phyloP scores from a whole-genome alignment of 2,888 invertebrate species.

The Allacma fusca region DNA sequence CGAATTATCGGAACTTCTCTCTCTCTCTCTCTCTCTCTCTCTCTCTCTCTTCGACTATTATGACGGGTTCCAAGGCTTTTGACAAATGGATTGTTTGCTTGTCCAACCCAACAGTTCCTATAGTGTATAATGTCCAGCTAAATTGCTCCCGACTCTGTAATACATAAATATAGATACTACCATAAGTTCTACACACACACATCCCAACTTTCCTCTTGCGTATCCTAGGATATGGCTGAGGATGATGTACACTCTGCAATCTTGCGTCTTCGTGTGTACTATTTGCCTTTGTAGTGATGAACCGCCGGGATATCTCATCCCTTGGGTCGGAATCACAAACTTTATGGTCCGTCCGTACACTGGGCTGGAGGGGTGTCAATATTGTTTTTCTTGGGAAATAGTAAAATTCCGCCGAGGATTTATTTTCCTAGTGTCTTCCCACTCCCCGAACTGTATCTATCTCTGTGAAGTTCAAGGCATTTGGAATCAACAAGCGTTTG shows the following conservation, averaged over 20 bases:
- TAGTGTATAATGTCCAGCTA: neutral
- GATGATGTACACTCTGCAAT: no score
- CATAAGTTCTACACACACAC: no score
- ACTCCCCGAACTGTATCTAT: no score
- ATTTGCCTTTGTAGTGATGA: no score
- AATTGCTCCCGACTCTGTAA: neutral
- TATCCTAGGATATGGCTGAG: no score
- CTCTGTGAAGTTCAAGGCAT: neutral
- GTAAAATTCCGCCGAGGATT: neutral
- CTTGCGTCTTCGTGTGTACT: no score
- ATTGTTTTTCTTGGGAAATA: constrained; percentile 1
- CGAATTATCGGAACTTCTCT: constrained; percentile 17
- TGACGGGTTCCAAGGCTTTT: constrained; percentile 24
- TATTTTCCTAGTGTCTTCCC: no score
- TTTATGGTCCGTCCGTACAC: neutral
- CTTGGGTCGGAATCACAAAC: neutral
- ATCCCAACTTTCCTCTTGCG: no score
- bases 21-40: neutral
- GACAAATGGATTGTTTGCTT: constrained; percentile 41
- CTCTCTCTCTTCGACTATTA: constrained; percentile 25
- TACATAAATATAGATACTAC: no score
- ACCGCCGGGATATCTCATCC: neutral
- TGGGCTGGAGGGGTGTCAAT: neutral
- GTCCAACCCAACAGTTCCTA: constrained; percentile 18
- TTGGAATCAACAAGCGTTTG: neutral